A percentile compares a stretch with the other conserved stretches of the same genome.
Conservation (phyloP, 2,888 invertebrate species). For the Troilus luridus region DNA sequence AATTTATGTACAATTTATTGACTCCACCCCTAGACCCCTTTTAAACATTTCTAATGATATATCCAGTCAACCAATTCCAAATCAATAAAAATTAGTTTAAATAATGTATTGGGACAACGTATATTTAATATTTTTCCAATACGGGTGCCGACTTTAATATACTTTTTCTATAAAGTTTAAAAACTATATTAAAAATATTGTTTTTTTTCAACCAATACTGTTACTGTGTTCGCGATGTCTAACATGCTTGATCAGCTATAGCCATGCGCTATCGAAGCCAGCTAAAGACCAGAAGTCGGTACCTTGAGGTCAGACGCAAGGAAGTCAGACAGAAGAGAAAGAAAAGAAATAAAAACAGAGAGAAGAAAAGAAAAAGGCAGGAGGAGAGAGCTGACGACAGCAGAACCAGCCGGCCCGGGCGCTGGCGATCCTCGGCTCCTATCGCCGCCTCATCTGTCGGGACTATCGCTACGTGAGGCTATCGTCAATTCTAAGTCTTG, state of each 20-base stretch:
- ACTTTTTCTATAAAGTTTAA: no score
- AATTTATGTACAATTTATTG: no score
- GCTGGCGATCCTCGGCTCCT: neutral
- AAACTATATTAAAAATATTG: no score
- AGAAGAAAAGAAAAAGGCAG: neutral
- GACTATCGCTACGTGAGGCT: neutral
- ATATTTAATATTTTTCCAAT: no score
- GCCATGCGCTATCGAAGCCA: neutral
- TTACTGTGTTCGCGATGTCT: neutral
- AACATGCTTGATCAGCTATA: neutral
- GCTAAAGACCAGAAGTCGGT: neutral
- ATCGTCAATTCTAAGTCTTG: neutral
- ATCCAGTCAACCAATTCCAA: no score
- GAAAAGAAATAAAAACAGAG: neutral
- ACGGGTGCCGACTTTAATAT: no score
- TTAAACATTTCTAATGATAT: no score
- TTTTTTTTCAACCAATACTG: neutral
- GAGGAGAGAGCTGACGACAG: neutral
- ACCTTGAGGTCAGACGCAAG: neutral
- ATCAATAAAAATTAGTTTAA: no score
- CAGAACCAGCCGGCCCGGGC: neutral
- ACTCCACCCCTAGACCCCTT: no score
- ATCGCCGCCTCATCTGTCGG: neutral
- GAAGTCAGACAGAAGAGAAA: constrained; percentile 11
- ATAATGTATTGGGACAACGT: no score